phyloP scores from a whole-genome alignment of 2,797 vertebrate species.

The Emys orbicularis region DNA sequence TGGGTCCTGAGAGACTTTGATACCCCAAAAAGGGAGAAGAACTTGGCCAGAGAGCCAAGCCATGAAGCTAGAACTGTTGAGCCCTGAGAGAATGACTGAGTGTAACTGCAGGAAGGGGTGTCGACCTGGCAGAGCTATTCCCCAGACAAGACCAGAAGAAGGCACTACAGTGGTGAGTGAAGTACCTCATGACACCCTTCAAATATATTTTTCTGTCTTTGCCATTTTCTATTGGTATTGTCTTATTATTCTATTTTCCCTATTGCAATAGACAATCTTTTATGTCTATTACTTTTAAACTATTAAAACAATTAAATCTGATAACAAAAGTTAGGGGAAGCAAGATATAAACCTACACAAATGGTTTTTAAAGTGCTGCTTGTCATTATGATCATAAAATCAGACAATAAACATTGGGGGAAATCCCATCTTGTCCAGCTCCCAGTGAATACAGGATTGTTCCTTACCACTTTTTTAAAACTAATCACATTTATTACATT shows the following conservation, averaged over 20 bases:
- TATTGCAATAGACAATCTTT: no score
- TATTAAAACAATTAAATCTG: neutral
- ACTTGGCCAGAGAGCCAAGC: no score
- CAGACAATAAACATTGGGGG: neutral
- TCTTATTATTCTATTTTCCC: neutral
- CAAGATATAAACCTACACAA: neutral
- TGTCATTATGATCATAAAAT: neutral
- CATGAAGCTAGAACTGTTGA: no score
- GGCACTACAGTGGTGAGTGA: neutral
- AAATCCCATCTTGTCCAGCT: neutral
- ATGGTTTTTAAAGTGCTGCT: neutral
- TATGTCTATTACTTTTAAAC: neutral
- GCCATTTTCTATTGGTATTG: neutral
- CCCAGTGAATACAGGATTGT: neutral
- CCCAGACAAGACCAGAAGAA: no score
- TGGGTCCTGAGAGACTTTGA: no score
- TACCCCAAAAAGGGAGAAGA: no score
- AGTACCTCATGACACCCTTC: neutral
- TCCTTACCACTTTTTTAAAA: neutral
- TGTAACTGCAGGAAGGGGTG: no score
- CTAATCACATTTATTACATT: neutral
- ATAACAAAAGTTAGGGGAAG: neutral
- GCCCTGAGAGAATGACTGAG: no score
- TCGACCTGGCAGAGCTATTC: neutral
- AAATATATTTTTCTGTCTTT: no score